Percentiles rank a stretch among this genome's conserved stretches.
phyloP scores from a whole-genome alignment of 1,140 invertebrate genomes.

The Zaprionus gabonicus region DNA sequence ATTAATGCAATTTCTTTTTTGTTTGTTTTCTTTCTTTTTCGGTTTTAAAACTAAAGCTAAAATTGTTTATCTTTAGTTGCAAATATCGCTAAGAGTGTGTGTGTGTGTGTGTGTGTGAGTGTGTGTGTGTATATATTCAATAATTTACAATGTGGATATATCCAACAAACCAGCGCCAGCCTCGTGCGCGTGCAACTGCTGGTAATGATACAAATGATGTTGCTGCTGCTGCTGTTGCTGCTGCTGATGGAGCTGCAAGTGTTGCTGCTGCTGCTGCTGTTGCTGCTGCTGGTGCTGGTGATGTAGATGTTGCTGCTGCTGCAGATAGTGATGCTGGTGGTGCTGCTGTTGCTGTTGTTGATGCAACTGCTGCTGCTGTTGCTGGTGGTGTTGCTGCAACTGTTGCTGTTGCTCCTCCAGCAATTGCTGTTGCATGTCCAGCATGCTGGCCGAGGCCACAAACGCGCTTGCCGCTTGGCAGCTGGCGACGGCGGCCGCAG shows the following conservation, averaged over 20 bases:
- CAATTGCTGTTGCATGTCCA: slow-evolving; percentile 71
- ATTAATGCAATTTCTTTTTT: slow-evolving; percentile 40
- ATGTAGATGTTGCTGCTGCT: slow-evolving; percentile 55
- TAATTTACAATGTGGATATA: slow-evolving; percentile 84
- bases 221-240: slow-evolving; percentile 56
- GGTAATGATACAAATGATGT: slow-evolving; percentile 67
- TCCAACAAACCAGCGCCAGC: slow-evolving; percentile 72
- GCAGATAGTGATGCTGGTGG: slow-evolving; percentile 55
- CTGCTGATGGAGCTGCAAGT: slow-evolving; percentile 38
- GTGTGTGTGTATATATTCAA: slow-evolving; percentile 57
- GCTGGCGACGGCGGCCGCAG: slow-evolving; percentile 47
- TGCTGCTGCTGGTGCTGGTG: slow-evolving; percentile 38
- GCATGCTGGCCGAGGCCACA: slow-evolving; percentile 70
- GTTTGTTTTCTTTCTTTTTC: slow-evolving; percentile 9
- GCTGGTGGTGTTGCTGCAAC: slow-evolving; percentile 51
- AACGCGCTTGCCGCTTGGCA: slow-evolving; percentile 49
- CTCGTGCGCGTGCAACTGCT: slow-evolving; percentile 58
- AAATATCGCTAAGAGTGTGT: slow-evolving; percentile 41
- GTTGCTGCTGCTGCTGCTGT: slow-evolving; percentile 42
- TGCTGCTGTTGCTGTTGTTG: slow-evolving; percentile 54
- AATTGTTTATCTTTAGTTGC: slow-evolving; percentile 48
- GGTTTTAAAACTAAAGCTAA: slow-evolving; percentile 79
- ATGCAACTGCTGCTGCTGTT: slow-evolving; percentile 35
- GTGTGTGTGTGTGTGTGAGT: slow-evolving; percentile 17
- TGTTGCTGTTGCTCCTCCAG: slow-evolving; percentile 59